Evolutionary conservation across 2,113 vertebrate species (phyloP).

Genomic region (Channa argus): DNA sequence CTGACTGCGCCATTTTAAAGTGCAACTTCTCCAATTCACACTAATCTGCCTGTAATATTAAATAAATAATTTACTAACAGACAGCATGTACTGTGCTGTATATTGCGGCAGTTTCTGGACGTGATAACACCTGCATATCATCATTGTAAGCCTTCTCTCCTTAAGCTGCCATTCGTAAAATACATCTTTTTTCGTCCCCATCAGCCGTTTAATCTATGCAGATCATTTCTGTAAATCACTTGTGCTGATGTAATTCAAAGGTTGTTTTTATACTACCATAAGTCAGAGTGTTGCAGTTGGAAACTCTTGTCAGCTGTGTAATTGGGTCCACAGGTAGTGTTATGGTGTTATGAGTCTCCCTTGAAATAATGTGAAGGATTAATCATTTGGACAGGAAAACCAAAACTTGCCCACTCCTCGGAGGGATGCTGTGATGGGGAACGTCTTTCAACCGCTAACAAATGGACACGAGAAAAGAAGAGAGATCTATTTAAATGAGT

Average conservation of each 20-base stretch:
- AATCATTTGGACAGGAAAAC: conserved; percentile 77
- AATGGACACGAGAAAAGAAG: conserved; percentile 22
- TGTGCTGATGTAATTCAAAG: conserved; percentile 34
- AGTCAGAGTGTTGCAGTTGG: conserved; percentile 54
- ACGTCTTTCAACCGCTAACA: conserved; percentile 32
- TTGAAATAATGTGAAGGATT: conserved; percentile 74
- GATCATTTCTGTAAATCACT: conserved; percentile 35
- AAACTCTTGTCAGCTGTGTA: conserved; percentile 70
- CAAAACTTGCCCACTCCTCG: conserved; percentile 55
- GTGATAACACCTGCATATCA: background rate
- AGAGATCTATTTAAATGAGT: conserved; percentile 11
- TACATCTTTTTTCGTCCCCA: background rate
- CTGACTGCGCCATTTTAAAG: background rate
- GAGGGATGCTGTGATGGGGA: conserved; percentile 50
- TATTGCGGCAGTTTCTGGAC: background rate
- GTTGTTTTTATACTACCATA: conserved; percentile 44
- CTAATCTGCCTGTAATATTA: background rate
- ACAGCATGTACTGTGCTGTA: background rate
- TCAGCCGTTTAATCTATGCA: conserved; percentile 28
- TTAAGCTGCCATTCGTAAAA: background rate
- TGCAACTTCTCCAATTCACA: background rate
- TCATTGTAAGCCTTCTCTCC: background rate
- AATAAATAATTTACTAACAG: background rate
- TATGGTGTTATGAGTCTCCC: conserved; percentile 60
- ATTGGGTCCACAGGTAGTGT: conserved; percentile 76